Evolutionary conservation across 2,113 vertebrate genomes (phyloP), one percentile per base, ranked within the genome.

Genomic region (Lophotis ruficrista): DNA sequence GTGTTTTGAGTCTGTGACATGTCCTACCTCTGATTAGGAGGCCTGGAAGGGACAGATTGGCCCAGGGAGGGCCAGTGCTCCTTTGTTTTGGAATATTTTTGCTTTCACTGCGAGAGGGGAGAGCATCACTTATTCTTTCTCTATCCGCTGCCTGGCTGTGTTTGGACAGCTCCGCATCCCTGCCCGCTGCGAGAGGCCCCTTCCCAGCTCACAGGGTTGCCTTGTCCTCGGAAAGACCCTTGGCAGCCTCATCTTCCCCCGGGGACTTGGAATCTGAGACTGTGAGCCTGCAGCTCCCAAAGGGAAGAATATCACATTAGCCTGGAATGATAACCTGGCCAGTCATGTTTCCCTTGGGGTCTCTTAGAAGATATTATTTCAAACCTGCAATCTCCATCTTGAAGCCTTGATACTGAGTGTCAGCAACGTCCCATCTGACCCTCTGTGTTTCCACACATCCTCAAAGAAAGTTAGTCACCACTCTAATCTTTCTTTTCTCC

Each of bases 261-360:
- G 28, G 90, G 90, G 43, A 37, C 43, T 75, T 76, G 93, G 95
- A 97, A 96, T 83, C 76, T 64, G 95, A 97, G 75, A 79, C 37
- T 3, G 22, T 4, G 45, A 90, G 41, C 64, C 87, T 50, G 47
- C 75, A 88, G 69, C 58, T 94, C 66, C 70, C 75, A 9, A 10
- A 0, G 14, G 81, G 35, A 66, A 53, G 75, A 37, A 41, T 65
- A 13, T 54, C 70, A 22, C 88, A 10, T 94, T 81, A 95, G 60
- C 56, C 92, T 71, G 95, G 85, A 77, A 64, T 73, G 90, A 45
- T 77, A 84, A 93, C 88, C 83, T 64, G 75, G 90, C 51, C 69
- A 28, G 33, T 10, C 5, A 2, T 5, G 47, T 60, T 93, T 75
- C 79, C 91, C 64, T 21, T 5, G 68, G 70, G 83, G 12, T 90